Base-by-base conservation (phyloP, 2,888 invertebrate species). In the Amphipyra tragopoginis region DNA sequence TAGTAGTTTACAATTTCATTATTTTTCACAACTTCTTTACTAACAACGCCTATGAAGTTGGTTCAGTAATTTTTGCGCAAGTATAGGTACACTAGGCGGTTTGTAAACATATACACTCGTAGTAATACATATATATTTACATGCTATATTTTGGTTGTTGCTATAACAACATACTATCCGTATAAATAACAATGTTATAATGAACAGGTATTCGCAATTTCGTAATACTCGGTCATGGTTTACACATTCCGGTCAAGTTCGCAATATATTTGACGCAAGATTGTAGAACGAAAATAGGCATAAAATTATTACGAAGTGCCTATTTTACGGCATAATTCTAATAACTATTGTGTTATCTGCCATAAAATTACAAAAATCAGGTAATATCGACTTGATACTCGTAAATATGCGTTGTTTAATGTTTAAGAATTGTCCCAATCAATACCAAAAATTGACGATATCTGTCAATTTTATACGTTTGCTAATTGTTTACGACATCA, bases 171-270 rank as follows among this genome's bases (percentile, higher is more conserved):
- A 15, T 10, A 15, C 15, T 8, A 57, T 43, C 36, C n/a, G 11
- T 47, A 34, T 40, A 13, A 3, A 39, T 42, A 36, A 43, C 21
- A 49, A 29, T 40, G 11, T 34, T 47, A 54, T 56, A 44, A 14
- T 53, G 26, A n/a, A 36, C 29, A 39, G n/a, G 21, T 39, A 38
- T 58, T 36, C 5, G 44, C 36, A 6, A 34, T 72, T 64, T 55
- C 21, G 56, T 42, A 56, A 63, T 50, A 52, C 40, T 75, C 49
- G 61, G 79, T 83, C 78, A 82, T 73, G 79, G 76, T 72, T 72
- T 75, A 75, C 61, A 56, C 61, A 83, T 78, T 67, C 64, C 48
- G 82, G 83, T 78, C 82, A 83, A 82, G 83, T 71, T 68, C 66
- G 47, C 39, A 42, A 62, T 49, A 39, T 54, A 34, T 51, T 67